These are phyloP conservation scores for Tipula helvola DNA, from an alignment of 2,888 invertebrate genomes.

Conservation along the genomic window DNA sequence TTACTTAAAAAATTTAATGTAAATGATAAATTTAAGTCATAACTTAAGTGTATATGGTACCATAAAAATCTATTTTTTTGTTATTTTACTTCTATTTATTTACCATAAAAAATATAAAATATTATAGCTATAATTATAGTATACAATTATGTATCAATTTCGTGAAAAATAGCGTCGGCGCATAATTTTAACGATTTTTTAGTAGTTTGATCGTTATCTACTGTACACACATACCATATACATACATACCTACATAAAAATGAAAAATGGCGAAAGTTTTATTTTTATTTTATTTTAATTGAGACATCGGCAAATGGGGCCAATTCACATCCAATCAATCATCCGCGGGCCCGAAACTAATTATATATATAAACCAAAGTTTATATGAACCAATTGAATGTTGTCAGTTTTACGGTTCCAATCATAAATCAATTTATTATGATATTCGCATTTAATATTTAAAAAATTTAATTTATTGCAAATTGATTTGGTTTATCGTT, in stretches of 20 bases:
- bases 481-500: background rate
- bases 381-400: background rate
- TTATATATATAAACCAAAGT: background rate
- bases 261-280: background rate
- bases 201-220: background rate
- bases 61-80: background rate
- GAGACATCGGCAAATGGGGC: background rate
- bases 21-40: conserved; percentile 4
- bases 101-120: background rate
- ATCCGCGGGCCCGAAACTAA: background rate
- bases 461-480: background rate
- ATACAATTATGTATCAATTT: background rate
- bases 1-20: background rate
- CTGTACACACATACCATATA: background rate
- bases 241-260: background rate
- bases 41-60: background rate
- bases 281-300: background rate
- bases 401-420: background rate
- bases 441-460: background rate
- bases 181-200: background rate
- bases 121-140: background rate
- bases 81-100: background rate
- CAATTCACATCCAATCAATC: background rate
- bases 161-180: background rate
- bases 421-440: background rate